phyloP scores from a whole-genome alignment of 2,113 vertebrate genomes.

The Chrysochloris asiatica region DNA sequence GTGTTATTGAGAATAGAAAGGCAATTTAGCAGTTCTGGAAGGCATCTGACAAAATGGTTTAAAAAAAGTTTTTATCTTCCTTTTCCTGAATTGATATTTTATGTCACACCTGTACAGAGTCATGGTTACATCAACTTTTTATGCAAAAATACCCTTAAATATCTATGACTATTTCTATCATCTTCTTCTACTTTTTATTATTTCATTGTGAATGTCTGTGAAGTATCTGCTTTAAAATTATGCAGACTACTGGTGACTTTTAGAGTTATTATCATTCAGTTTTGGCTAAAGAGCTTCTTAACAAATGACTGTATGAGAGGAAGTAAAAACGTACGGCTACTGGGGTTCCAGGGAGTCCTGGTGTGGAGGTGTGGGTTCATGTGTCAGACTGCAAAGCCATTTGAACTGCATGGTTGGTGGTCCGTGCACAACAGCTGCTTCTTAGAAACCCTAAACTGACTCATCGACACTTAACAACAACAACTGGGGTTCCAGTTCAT shows the following conservation, averaged over 20 bases:
- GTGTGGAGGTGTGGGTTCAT: no score
- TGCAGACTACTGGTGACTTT: slow-evolving; percentile 40
- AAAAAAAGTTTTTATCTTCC: slow-evolving; percentile 67
- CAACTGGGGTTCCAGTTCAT: no score
- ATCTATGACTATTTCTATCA: slow-evolving; percentile 26
- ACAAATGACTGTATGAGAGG: neutral
- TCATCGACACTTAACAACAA: no score
- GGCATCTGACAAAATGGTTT: slow-evolving; percentile 69
- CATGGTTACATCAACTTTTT: slow-evolving; percentile 51
- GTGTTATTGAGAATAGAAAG: slow-evolving; percentile 75
- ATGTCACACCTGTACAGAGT: slow-evolving; percentile 25
- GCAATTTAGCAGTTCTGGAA: slow-evolving; percentile 71
- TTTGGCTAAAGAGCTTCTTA: slow-evolving; percentile 4
- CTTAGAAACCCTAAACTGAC: no score
- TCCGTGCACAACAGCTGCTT: no score
- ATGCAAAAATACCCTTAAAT: slow-evolving; percentile 52
- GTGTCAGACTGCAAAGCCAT: no score
- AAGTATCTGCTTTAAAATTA: slow-evolving; percentile 46
- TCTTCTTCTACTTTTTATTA: slow-evolving; percentile 45
- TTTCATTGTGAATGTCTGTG: slow-evolving; percentile 46
- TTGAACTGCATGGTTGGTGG: no score
- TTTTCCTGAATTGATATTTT: slow-evolving; percentile 70
- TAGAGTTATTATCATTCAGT: slow-evolving; percentile 36
- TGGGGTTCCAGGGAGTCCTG: no score
- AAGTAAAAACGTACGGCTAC: no score